phyloP scores from a whole-genome alignment of 2,888 invertebrate genomes.

The Drosophila basisetae region DNA sequence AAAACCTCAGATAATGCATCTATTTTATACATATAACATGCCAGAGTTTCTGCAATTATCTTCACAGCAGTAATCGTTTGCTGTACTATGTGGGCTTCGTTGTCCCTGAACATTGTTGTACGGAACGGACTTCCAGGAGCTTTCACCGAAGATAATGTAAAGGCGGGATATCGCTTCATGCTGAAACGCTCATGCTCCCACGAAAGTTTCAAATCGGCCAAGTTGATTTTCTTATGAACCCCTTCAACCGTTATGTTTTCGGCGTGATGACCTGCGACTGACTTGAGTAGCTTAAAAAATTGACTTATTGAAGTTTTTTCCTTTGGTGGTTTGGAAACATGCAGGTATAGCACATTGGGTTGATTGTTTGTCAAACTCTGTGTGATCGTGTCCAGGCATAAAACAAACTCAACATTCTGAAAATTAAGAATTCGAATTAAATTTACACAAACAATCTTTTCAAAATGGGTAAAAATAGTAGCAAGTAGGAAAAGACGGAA shows the following conservation, averaged over 20 bases:
- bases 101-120: slow-evolving; percentile 83
- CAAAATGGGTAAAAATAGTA: background rate
- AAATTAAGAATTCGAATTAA: background rate
- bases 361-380: slow-evolving; percentile 85
- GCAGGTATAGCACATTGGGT: slow-evolving; percentile 89
- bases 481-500: background rate
- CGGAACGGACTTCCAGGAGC: slow-evolving; percentile 82
- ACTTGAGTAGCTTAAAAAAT: slow-evolving; percentile 88
- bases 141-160: slow-evolving; percentile 93
- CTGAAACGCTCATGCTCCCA: slow-evolving; percentile 99
- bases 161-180: slow-evolving; percentile 95
- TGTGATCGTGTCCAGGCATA: slow-evolving; percentile 94
- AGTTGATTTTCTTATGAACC: slow-evolving; percentile 97
- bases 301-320: slow-evolving; percentile 91
- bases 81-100: slow-evolving; percentile 65
- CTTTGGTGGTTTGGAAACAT: slow-evolving; percentile 98
- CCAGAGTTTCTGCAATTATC: slow-evolving; percentile 93
- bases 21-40: slow-evolving; percentile 92
- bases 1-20: slow-evolving; percentile 88
- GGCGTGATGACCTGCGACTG: slow-evolving; percentile 86
- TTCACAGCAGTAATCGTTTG: slow-evolving; percentile 87
- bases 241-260: slow-evolving; percentile 87
- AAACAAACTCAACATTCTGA: slow-evolving; percentile 94
- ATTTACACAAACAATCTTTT: background rate
- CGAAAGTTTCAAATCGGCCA: slow-evolving; percentile 94